phyloP scores from a whole-genome alignment of 2,797 vertebrate genomes.

The Psittacula echo region DNA sequence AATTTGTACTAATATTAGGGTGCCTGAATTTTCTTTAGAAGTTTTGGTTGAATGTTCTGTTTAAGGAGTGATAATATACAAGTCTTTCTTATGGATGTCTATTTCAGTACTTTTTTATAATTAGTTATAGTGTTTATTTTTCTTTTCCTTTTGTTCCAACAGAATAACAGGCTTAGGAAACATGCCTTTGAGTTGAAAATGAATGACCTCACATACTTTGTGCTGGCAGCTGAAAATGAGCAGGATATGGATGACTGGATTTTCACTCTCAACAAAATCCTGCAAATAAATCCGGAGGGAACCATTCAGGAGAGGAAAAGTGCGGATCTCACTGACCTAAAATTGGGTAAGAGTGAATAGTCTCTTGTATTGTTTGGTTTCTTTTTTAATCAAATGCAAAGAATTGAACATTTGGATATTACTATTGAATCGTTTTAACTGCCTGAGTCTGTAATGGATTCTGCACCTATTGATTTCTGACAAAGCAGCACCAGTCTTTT shows the following conservation, averaged over 20 bases:
- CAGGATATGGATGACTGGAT: conserved; percentile 99
- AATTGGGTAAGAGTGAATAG: conserved; percentile 82
- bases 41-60: background rate
- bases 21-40: background rate
- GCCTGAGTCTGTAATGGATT: background rate
- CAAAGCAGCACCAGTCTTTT: background rate
- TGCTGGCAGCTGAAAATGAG: conserved; percentile 97
- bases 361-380: background rate
- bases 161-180: conserved; percentile 96
- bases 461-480: conserved; percentile 8
- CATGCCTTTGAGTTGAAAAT: conserved; percentile 98
- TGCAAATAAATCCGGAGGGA: conserved; percentile 94
- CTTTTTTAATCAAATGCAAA: background rate
- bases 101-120: background rate
- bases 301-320: conserved; percentile 88
- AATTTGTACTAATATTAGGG: background rate
- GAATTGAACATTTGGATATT: background rate
- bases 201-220: conserved; percentile 98
- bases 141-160: conserved; percentile 43
- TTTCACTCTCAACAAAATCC: conserved; percentile 92
- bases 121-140: background rate
- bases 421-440: background rate
- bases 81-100: background rate
- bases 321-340: conserved; percentile 90
- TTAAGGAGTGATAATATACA: background rate